Evolutionary conservation across 2,888 invertebrate genomes (phyloP), one percentile per base, ranked within the genome.

Genomic region (Atethmia centrago): DNA sequence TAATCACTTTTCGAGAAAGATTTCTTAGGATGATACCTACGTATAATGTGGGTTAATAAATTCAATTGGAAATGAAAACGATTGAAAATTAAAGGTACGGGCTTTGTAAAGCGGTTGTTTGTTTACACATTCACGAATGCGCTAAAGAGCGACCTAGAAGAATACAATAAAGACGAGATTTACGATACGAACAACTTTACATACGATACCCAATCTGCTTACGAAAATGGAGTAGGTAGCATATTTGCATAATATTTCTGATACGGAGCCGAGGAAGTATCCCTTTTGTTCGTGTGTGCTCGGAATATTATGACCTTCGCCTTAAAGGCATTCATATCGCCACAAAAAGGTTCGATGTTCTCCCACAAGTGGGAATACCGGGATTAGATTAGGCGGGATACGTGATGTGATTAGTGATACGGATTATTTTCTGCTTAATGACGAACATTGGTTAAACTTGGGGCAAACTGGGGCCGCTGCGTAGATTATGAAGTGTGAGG

Each of bases 191-290:
- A 87, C 87, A 88, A 90, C 90, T 90, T 90, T 90, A 90, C 90
- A 88, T 86, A 89, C 82, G 87, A 88, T 84, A 86, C 82, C 74
- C 83, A 79, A 88, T 89, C 85, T 88, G 88, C 88, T 88, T 87
- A 85, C 85, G 77, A 89, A 91, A 92, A 89, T 90, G 87, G 80
- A 87, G 83, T 89, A 89, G 89, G 84, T 84, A 87, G 84, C 82
- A 83, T 88, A 92, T 93, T 93, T 92, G 89, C 93, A 92, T 94
- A 93, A 91, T 92, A 91, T 90, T 90, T 85, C 80, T 86, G 88
- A 90, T 90, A 88, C 84, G 84, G 85, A 89, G 88, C 83, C 87
- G 83, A 83, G 78, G 79, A 89, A 88, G 89, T 89, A 91, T 90
- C 85, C 88, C 88, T 88, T 87, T 88, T 86, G 82, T 84, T 84